Percentiles rank a stretch among this genome's conserved stretches.
These are phyloP conservation scores for Centruroides sculpturatus DNA, from an alignment of 1,140 invertebrate species.

Conservation along the genomic window DNA sequence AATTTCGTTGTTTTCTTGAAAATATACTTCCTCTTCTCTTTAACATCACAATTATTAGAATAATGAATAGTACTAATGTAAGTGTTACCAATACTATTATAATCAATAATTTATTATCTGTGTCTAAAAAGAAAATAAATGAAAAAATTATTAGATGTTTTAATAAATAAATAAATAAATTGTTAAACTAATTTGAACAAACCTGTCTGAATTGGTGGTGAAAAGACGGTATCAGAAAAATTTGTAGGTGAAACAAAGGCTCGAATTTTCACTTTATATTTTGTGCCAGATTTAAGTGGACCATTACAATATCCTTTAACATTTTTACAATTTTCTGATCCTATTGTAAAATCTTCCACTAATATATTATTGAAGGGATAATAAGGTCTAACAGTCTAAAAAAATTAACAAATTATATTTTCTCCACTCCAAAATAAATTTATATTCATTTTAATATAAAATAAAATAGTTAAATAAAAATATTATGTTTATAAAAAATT, in stretches of 20 bases:
- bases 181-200: no score
- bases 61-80: constrained; percentile 40
- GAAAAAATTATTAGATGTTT: not conserved
- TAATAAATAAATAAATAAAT: not conserved
- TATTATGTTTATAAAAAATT: no score
- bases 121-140: constrained; percentile 36
- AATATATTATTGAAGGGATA: constrained; percentile 69
- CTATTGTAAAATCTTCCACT: constrained; percentile 68
- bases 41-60: constrained; percentile 26
- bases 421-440: no score
- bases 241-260: constrained; percentile 83
- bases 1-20: constrained; percentile 7
- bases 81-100: constrained; percentile 48
- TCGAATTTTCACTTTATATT: constrained; percentile 77
- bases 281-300: constrained; percentile 73
- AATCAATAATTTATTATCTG: constrained; percentile 67
- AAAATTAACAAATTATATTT: not conserved
- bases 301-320: constrained; percentile 69
- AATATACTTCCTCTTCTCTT: constrained; percentile 30
- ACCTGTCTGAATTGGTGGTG: constrained; percentile 59
- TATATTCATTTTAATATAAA: no score
- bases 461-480: no score
- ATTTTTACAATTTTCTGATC: constrained; percentile 54
- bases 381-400: constrained; percentile 57
- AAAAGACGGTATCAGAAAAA: constrained; percentile 82